Evolutionary conservation across 2,113 vertebrate genomes (phyloP).

Genomic region (Serilophus lunatus): DNA sequence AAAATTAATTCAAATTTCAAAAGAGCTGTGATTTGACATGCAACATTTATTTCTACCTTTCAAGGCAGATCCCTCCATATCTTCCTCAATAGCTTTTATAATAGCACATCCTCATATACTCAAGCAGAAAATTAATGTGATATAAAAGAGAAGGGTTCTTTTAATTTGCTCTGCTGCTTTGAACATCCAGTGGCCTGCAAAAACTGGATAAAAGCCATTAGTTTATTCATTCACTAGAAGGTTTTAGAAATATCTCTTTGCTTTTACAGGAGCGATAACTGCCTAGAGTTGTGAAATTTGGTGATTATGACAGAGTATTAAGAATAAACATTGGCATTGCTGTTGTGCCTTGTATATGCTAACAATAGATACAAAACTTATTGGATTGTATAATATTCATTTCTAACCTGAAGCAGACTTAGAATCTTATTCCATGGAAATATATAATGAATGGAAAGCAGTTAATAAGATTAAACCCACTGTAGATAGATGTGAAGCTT

Average conservation of each 20-base stretch:
- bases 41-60: neutral
- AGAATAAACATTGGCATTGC: slow-evolving; percentile 18
- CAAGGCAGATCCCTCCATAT: neutral
- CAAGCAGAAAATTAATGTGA: neutral
- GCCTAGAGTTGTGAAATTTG: neutral
- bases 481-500: neutral
- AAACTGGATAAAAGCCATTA: slow-evolving; percentile 24
- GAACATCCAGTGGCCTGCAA: neutral
- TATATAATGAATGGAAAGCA: neutral
- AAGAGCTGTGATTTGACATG: neutral
- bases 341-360: neutral
- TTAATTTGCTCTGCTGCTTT: slow-evolving; percentile 2
- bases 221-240: neutral
- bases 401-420: neutral
- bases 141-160: neutral
- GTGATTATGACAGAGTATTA: slow-evolving; percentile 30
- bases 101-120: neutral
- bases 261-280: slow-evolving; percentile 19
- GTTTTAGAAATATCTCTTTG: slow-evolving; percentile 18
- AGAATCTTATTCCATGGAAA: neutral
- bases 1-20: neutral
- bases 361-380: neutral
- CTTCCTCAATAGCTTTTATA: neutral
- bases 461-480: neutral
- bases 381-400: neutral